A percentile compares a stretch with the other conserved stretches of the same genome.
Evolutionary conservation across 2,113 vertebrate genomes (phyloP).

Genomic region (Daphoenositta chrysoptera): DNA sequence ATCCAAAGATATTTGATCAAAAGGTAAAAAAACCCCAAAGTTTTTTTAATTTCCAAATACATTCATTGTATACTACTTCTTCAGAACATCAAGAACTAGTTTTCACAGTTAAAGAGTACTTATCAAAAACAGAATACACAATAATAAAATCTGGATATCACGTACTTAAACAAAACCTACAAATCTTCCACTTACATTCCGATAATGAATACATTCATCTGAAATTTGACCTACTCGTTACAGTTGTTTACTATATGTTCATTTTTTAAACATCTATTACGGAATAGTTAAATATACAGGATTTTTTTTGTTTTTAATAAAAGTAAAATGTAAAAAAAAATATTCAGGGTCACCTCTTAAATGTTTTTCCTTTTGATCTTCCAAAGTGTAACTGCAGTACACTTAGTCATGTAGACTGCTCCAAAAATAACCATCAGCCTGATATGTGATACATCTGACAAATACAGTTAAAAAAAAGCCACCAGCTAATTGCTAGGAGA

Average conservation of each 20-base stretch:
- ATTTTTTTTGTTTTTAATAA: background rate
- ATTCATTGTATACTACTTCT: background rate
- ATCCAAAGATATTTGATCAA: background rate
- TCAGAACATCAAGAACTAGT: background rate
- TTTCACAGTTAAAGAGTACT: background rate
- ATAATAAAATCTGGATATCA: background rate
- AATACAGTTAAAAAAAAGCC: constrained; percentile 81
- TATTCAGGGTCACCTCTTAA: constrained; percentile 74
- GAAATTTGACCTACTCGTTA: background rate
- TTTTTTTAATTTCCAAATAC: background rate
- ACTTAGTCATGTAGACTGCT: constrained; percentile 84
- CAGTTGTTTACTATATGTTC: background rate
- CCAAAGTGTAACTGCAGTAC: constrained; percentile 79
- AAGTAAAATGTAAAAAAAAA: constrained; percentile 35
- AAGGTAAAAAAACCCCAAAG: background rate
- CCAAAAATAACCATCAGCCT: constrained; percentile 87
- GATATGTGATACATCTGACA: constrained; percentile 87
- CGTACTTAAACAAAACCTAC: background rate
- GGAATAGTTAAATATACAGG: background rate
- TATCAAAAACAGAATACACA: background rate
- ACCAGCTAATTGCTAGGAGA: constrained; percentile 47
- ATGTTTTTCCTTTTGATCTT: constrained; percentile 73
- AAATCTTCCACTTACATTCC: background rate
- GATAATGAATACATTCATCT: background rate
- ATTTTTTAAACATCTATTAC: constrained; percentile 5